phyloP scores from a whole-genome alignment of 2,113 vertebrate species.

The Coptodon rendalli region DNA sequence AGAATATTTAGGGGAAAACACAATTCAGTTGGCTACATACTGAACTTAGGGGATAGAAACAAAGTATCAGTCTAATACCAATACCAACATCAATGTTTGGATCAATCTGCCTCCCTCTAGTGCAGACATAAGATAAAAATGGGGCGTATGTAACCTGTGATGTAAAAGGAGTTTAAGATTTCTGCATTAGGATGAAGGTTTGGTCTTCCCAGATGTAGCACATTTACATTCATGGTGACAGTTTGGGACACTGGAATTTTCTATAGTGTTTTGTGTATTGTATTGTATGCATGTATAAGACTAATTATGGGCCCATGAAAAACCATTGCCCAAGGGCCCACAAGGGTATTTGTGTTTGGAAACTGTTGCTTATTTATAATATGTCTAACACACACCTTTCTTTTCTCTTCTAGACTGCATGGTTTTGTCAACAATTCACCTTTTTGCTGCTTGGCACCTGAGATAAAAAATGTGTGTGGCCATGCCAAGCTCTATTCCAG shows the following conservation, averaged over 20 bases:
- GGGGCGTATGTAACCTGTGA: not conserved
- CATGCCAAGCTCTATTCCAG: not conserved
- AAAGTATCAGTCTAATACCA: not conserved
- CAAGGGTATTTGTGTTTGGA: not conserved
- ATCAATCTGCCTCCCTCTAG: accelerated
- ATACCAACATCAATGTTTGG: not conserved
- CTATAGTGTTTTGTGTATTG: not conserved
- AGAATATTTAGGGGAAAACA: not conserved
- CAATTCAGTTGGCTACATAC: not conserved
- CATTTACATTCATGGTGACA: not conserved
- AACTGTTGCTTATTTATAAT: not conserved
- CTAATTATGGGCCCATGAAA: not conserved
- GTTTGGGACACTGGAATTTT: not conserved
- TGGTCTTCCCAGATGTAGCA: not conserved
- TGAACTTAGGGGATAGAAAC: not conserved
- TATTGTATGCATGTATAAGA: not conserved
- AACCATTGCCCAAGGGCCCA: not conserved
- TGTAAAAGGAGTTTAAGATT: not conserved
- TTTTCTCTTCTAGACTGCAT: not conserved
- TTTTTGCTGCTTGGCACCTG: not conserved
- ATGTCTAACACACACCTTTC: not conserved
- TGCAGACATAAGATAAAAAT: not conserved
- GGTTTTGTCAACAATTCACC: not conserved
- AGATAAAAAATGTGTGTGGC: not conserved
- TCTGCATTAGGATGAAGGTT: not conserved